These are phyloP conservation scores for Pristionchus entomophagus DNA, from an alignment of 2,888 invertebrate species.

Conservation along the genomic window DNA sequence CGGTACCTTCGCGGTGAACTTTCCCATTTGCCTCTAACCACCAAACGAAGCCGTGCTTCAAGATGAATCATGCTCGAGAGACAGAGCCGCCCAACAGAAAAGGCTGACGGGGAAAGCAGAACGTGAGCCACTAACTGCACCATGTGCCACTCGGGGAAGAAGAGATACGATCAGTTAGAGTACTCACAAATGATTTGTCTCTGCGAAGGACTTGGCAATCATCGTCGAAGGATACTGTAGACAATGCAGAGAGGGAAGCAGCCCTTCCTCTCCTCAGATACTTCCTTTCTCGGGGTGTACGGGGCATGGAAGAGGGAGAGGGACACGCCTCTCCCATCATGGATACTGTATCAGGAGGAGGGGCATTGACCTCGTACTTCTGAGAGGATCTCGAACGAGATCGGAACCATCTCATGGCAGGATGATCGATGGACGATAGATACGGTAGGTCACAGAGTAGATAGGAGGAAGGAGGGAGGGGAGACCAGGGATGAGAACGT, in stretches of 20 bases:
- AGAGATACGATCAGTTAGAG: too few relatives aligned
- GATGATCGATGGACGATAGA: background rate
- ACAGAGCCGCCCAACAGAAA: background rate
- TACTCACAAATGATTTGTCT: slow-evolving; percentile 35
- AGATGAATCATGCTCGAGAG: slow-evolving; percentile 6
- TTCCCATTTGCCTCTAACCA: background rate
- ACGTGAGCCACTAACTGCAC: too few relatives aligned
- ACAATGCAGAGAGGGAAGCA: background rate
- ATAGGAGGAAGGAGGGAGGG: background rate
- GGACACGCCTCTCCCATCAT: background rate
- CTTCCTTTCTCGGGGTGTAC: slow-evolving; percentile 41
- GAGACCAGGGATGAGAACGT: background rate
- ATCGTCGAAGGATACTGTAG: background rate
- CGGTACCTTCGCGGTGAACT: background rate
- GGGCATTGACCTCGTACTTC: slow-evolving; percentile 1
- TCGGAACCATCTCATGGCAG: slow-evolving; percentile 25
- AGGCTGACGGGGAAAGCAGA: background rate
- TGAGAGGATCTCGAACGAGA: slow-evolving; percentile 23
- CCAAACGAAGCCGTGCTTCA: background rate
- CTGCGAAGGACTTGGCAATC: background rate
- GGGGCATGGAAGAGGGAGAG: slow-evolving; percentile 31
- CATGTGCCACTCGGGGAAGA: too few relatives aligned
- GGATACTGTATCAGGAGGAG: background rate
- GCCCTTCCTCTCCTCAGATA: slow-evolving; percentile 29
- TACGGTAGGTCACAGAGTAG: slow-evolving; percentile 1